phyloP scores from a whole-genome alignment of 2,888 invertebrate species.

The Ectemnius cavifrons region DNA sequence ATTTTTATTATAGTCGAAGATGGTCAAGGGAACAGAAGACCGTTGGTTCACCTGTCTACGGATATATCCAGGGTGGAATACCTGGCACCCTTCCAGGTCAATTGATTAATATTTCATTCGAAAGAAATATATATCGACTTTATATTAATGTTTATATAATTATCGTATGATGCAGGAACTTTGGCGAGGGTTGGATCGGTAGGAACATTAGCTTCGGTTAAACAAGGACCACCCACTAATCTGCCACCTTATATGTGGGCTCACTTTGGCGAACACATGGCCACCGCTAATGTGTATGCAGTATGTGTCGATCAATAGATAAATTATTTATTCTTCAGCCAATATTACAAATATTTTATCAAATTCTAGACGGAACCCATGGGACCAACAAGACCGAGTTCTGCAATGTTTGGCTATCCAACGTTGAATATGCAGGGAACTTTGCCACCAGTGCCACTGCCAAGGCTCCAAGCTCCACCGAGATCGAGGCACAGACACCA shows the following conservation, averaged over 20 bases:
- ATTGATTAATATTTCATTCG: not conserved
- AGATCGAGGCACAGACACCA: conserved; percentile 69
- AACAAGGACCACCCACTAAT: conserved; percentile 75
- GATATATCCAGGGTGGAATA: conserved; percentile 85
- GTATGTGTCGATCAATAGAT: conserved; percentile 79
- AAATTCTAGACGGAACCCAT: conserved; percentile 84
- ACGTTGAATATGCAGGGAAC: conserved; percentile 80
- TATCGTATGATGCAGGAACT: conserved; percentile 41
- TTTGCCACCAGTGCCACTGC: conserved; percentile 86
- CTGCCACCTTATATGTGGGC: conserved; percentile 90
- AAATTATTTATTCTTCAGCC: not conserved
- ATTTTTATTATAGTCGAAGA: conserved; percentile 83
- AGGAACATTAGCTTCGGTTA: conserved; percentile 74
- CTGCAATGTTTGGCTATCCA: conserved; percentile 91
- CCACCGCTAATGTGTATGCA: conserved; percentile 90
- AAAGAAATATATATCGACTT: too few relatives aligned
- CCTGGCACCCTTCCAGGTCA: conserved; percentile 74
- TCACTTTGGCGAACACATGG: conserved; percentile 90
- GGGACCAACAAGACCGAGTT: conserved; percentile 87
- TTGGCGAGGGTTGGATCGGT: conserved; percentile 75
- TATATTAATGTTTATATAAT: too few relatives aligned
- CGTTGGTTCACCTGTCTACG: conserved; percentile 90
- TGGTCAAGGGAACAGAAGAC: conserved; percentile 94
- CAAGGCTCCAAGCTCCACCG: conserved; percentile 79
- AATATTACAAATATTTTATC: not conserved